Evolutionary conservation across 2,888 invertebrate genomes (phyloP), one percentile per base, ranked within the genome.

Genomic region (Stratiomys singularior): DNA sequence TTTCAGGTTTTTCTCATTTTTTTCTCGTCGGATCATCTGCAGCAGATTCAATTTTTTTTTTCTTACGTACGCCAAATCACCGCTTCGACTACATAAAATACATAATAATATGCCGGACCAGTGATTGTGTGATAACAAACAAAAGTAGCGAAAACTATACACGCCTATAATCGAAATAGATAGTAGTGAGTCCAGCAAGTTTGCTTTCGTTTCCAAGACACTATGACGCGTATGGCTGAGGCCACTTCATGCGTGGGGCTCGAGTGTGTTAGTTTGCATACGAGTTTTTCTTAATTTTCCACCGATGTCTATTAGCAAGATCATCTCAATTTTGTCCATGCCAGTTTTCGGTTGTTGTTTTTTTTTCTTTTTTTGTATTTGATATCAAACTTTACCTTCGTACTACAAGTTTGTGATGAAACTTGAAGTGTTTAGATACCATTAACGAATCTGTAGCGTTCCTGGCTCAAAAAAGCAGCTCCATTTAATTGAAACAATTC

Each of bases 1-100:
- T 58, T 74, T 60, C 74, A 21, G 74, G 74, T 74, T 74, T 69
- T 74, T 60, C 37, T 60, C 23, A 11, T 18, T 74, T 58, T 58
- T 74, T 72, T 72, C 30, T 56, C 9, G 9, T 11, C 72, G 58
- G n/a, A 52, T 2, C 46, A n/a, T 27, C 67, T 5, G 46, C 25
- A n/a, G 25, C 23, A 69, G 47, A 46, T 15, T 27, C 25, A 44
- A 27, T 74, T 74, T 74, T 74, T 74, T 74, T 27, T 74, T 5
- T 15, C 15, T 5, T 37, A 37, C 37, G n/a, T 9, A 37, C 37
- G 21, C 11, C 18, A 58, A 23, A 21, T 46, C 23, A 13, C 47
- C 5, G 46, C 69, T 28, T 69, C n/a, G 69, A 46, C 28, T 69
- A 18, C 47, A 69, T 46, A 69, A 46, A 69, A 69, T 37, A 74